Evolutionary conservation across 1,140 invertebrate genomes (phyloP), one percentile per base, ranked within the genome.

Genomic region (Megalonaias nervosa): DNA sequence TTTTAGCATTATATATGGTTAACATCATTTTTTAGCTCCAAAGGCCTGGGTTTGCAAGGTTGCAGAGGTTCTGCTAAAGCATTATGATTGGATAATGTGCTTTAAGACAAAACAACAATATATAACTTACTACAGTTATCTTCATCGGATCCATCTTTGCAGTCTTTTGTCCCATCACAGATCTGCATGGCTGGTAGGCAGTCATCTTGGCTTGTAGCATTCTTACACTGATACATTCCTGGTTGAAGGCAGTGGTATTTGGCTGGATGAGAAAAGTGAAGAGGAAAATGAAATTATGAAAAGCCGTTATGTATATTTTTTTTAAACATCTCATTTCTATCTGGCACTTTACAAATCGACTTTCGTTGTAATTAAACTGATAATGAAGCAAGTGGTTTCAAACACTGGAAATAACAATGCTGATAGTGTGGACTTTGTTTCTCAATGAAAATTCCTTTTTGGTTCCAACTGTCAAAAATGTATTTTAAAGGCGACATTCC

Each of bases 161-260:
- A 92, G 74, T 92, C 86, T 0, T 69, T 31, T 9, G 75, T 74
- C n/a, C 89, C 86, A 78, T 92, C 91, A 86, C 91, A 92, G 19
- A 88, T 80, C 95, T 96, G 98, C 88, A 96, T 96, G 77, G 94
- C 94, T 0, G 96, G 96, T 75, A 99, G 97, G 89, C 98, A 99
- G 31, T 85, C 77, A 3, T 64, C 67, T 12, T 59, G 57, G 64
- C 60, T 75, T 9, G 68, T 77, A 38, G 80, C 84, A 67, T 80
- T 83, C 15, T 56, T 58, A 90, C 95, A 97, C 90, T 96, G 95
- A 90, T 95, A 96, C 89, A 96, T 94, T 0, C 95, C 95, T 19
- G 89, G 88, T 61, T 84, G 81, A 38, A 81, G 85, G 86, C 96
- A 97, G 62, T 93, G 91, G 89, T 96, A 97, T 38, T 92, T 86